Conservation (phyloP, 2,113 vertebrate genomes). For the Epinephelus moara region DNA sequence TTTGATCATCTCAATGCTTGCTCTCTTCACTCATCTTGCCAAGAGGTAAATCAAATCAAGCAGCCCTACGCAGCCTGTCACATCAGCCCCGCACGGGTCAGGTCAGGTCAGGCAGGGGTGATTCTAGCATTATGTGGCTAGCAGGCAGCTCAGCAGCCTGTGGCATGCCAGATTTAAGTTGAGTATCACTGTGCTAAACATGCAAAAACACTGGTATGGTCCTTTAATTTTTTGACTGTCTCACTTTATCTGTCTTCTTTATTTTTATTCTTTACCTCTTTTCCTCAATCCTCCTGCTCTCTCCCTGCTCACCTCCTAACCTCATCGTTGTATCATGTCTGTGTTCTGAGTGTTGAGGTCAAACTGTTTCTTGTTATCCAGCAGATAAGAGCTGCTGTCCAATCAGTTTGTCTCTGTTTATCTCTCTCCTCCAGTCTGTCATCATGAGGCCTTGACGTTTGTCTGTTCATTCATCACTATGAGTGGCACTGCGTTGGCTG, state of each 20-base stretch:
- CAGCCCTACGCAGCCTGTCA: too few relatives aligned
- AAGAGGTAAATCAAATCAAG: too few relatives aligned
- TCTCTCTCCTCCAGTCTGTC: conserved; percentile 17
- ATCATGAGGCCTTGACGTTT: conserved; percentile 55
- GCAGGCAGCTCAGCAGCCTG: too few relatives aligned
- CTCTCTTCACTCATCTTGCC: too few relatives aligned
- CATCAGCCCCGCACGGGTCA: too few relatives aligned
- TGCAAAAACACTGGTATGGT: neutral
- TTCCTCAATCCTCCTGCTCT: neutral
- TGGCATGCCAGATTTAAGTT: too few relatives aligned
- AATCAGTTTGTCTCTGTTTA: neutral
- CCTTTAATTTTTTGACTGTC: neutral
- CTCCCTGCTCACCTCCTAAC: neutral
- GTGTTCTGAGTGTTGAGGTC: neutral
- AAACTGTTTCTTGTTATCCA: conserved; percentile 14
- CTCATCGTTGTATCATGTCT: neutral
- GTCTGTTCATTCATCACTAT: conserved; percentile 72
- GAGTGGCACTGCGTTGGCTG: conserved; percentile 88
- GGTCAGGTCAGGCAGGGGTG: too few relatives aligned
- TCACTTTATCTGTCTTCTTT: neutral
- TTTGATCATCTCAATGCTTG: too few relatives aligned
- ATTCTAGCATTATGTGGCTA: too few relatives aligned
- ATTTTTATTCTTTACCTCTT: neutral
- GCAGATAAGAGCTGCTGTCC: conserved; percentile 27
- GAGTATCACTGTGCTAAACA: too few relatives aligned